Evolutionary conservation across 2,113 vertebrate species (phyloP), one percentile per base, ranked within the genome.

Genomic region (Gymnorhina tibicen): DNA sequence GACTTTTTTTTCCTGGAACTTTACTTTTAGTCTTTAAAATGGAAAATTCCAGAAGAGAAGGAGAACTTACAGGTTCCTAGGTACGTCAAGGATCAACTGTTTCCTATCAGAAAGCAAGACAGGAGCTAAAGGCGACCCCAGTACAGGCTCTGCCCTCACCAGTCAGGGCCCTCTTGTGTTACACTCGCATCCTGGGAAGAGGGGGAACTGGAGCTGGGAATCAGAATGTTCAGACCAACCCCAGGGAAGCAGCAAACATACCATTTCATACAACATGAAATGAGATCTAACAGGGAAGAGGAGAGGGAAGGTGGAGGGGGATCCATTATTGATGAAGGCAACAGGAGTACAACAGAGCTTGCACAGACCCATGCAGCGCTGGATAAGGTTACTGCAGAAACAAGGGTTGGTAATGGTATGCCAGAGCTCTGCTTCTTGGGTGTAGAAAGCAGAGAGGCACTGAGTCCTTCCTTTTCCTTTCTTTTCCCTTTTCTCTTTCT

Each of bases 311-410:
- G 68, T 85, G 47, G 75, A 95, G 47, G 21, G 39, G 42, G 35
- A 93, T 95, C 35, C 79, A 96, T 97, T 96, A 96, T 96, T 96
- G 59, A 96, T 90, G 59, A 95, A 84, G 76, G 95, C 88, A 84
- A 82, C 55, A 78, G 91, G 66, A 95, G 79, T 66, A 89, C 82
- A 84, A 64, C 63, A 62, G 59, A 78, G 68, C 68, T 66, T 84
- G 63, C 52, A 67, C 52, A 77, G 95, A 91, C 90, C 91, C 88
- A 91, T 10, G 69, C 76, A 46, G 78, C 0, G 3, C 9, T 4
- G 19, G 85, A 30, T 96, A 96, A 92, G 76, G 93, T 96, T 96
- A 94, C 93, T 49, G 80, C 70, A 91, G 66, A 49, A 66, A 85
- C 35, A 63, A 79, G 80, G 79, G 47, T 3, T 78, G 49, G 85